Percentiles rank a stretch among this genome's conserved stretches.
These are phyloP conservation scores for Daubentonia madagascariensis DNA, from an alignment of 2,113 vertebrate species.

Conservation along the genomic window DNA sequence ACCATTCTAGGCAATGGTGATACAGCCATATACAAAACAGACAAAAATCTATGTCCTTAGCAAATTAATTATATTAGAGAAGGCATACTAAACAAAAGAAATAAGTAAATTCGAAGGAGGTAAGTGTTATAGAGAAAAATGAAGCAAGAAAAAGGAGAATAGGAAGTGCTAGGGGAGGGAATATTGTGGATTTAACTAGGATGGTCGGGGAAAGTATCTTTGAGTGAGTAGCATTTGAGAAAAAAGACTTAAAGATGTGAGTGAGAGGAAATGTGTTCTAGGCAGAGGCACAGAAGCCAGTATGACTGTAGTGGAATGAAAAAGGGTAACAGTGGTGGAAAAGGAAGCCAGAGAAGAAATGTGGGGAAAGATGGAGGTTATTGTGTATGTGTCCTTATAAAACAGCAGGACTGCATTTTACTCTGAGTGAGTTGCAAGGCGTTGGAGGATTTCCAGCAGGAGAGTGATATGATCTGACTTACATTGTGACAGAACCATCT, in stretches of 20 bases:
- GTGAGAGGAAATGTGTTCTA: background rate
- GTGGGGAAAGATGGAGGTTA: background rate
- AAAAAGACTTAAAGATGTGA: background rate
- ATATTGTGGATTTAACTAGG: background rate
- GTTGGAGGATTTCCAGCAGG: background rate
- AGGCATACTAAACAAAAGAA: background rate
- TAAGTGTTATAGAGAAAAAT: background rate
- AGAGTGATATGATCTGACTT: background rate
- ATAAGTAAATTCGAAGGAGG: background rate
- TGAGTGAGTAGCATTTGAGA: background rate
- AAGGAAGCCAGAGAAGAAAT: background rate
- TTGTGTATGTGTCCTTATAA: background rate
- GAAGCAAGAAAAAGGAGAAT: background rate
- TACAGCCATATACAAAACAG: background rate
- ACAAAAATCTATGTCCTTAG: background rate
- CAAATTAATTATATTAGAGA: background rate
- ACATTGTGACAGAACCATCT: background rate
- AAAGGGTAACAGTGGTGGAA: background rate
- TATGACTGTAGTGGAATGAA: background rate
- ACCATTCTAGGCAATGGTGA: background rate
- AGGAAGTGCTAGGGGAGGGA: background rate
- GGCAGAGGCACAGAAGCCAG: background rate
- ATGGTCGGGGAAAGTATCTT: background rate
- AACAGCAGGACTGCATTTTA: background rate
- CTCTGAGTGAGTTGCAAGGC: background rate